These are phyloP conservation scores for Cygnus buccinator DNA, from an alignment of 2,113 vertebrate genomes.

Conservation along the genomic window DNA sequence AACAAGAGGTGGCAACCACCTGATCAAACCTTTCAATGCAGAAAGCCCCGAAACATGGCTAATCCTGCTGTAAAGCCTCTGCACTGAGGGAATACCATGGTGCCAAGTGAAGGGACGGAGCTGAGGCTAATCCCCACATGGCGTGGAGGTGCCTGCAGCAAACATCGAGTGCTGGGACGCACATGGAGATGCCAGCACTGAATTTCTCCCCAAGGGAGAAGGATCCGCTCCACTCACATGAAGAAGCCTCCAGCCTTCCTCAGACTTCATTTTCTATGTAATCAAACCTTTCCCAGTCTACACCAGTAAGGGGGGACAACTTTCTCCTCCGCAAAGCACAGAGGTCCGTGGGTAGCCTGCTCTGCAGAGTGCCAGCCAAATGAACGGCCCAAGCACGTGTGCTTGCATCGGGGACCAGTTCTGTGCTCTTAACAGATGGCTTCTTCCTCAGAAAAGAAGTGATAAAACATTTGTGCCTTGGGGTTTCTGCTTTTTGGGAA, in stretches of 20 bases:
- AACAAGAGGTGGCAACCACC: background rate
- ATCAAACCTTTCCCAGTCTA: background rate
- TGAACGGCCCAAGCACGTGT: rapidly evolving
- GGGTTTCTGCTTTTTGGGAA: background rate
- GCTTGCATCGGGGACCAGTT: background rate
- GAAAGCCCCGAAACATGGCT: background rate
- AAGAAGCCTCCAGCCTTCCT: rapidly evolving
- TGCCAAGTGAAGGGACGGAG: background rate
- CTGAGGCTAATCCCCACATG: too few species aligned
- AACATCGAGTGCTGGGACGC: too few species aligned
- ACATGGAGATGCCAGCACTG: too few species aligned
- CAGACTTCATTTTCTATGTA: background rate
- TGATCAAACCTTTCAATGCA: background rate
- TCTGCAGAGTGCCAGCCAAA: background rate
- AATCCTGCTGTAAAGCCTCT: background rate
- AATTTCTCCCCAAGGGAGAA: background rate
- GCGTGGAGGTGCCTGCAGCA: too few species aligned
- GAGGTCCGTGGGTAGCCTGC: background rate
- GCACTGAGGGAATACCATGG: background rate
- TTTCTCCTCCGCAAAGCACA: too few species aligned
- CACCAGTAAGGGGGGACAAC: background rate
- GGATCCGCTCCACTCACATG: background rate
- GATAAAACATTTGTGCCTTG: background rate
- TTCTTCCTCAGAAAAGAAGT: background rate
- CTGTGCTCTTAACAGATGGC: background rate